Percentiles rank a stretch among this genome's conserved stretches.
Evolutionary conservation across 1,140 invertebrate genomes (phyloP).

Genomic region (Leptinotarsa undecemlineata): DNA sequence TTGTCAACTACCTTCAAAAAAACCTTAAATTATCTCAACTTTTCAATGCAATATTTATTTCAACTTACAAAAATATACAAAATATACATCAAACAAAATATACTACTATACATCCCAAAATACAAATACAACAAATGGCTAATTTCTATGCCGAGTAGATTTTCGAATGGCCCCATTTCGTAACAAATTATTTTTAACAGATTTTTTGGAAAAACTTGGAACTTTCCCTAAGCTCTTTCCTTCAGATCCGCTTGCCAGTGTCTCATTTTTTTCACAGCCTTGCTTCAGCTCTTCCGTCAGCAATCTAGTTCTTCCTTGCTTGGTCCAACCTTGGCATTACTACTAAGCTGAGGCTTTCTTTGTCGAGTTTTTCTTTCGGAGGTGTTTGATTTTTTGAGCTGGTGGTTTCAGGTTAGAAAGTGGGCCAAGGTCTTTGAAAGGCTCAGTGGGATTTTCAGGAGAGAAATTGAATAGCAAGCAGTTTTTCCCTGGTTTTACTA

Average conservation of each 20-base stretch:
- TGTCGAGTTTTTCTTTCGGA: slow-evolving; percentile 1
- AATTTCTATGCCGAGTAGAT: slow-evolving; percentile 14
- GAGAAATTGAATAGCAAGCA: slow-evolving; percentile 10
- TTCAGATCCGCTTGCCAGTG: background rate
- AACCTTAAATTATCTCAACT: too few relatives aligned
- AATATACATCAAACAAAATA: slow-evolving; percentile 4
- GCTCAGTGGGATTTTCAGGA: background rate
- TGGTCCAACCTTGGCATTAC: background rate
- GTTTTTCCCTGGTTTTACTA: background rate
- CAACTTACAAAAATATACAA: background rate
- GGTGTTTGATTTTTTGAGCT: slow-evolving; percentile 10
- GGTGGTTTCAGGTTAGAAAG: slow-evolving; percentile 5
- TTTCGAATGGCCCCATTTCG: slow-evolving; percentile 10
- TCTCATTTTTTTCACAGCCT: slow-evolving; percentile 6
- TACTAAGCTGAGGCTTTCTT: background rate
- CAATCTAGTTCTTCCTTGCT: slow-evolving; percentile 6
- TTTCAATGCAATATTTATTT: background rate
- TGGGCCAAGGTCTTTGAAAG: background rate
- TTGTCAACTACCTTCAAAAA: too few relatives aligned
- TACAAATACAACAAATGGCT: background rate
- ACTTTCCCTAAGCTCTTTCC: background rate
- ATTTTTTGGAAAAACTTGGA: background rate
- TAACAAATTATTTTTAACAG: slow-evolving; percentile 20
- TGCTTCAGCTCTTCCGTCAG: slow-evolving; percentile 21
- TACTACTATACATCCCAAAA: background rate